Evolutionary conservation across 2,113 vertebrate genomes (phyloP).

Genomic region (Haemorhous mexicanus): DNA sequence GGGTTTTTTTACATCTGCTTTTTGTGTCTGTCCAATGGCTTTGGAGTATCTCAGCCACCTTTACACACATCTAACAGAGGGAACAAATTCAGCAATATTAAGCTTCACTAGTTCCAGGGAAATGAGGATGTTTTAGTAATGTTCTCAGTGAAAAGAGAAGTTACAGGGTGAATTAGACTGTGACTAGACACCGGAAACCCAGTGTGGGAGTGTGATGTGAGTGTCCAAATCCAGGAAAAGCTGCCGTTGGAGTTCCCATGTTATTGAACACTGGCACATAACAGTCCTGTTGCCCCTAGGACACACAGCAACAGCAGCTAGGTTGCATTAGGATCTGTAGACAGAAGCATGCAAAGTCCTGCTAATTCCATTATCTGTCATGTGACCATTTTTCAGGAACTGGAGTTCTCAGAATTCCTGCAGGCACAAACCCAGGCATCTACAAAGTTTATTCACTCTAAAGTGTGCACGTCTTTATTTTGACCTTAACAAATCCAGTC

Average conservation of each 20-base stretch:
- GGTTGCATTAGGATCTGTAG: background rate
- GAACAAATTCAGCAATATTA: background rate
- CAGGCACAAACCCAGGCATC: background rate
- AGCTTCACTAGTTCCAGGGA: background rate
- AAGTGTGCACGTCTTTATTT: background rate
- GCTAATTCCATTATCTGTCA: background rate
- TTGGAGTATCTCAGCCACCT: background rate
- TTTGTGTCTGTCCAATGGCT: background rate
- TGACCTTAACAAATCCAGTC: background rate
- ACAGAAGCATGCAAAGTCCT: background rate
- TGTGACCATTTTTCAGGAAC: background rate
- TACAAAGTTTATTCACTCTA: background rate
- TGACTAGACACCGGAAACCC: background rate
- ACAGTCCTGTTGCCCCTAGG: background rate
- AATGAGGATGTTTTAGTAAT: background rate
- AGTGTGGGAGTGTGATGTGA: background rate
- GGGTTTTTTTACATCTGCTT: background rate
- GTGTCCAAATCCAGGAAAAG: background rate
- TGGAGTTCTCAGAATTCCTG: background rate
- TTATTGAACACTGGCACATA: background rate
- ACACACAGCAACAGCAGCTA: background rate
- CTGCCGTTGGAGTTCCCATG: background rate
- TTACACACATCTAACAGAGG: background rate
- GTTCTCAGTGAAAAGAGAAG: background rate
- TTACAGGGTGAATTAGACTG: background rate